Evolutionary conservation across 2,797 vertebrate species (phyloP).

Genomic region (Labroides dimidiatus): DNA sequence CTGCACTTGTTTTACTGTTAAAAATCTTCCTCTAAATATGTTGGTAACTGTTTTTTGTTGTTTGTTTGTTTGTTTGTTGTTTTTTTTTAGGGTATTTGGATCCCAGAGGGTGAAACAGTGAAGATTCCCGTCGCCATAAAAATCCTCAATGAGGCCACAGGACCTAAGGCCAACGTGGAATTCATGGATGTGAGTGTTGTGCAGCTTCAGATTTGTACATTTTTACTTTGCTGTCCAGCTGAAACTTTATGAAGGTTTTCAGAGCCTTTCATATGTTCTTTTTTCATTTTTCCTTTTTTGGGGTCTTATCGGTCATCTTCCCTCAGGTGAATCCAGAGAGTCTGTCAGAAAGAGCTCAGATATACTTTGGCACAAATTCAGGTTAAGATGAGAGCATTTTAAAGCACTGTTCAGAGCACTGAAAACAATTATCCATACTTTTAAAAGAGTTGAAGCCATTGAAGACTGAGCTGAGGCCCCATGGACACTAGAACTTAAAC

Average conservation of each 20-base stretch:
- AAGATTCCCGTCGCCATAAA: slow-evolving; percentile 99
- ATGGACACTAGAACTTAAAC: slow-evolving; percentile 25
- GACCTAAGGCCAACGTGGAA: slow-evolving; percentile 98
- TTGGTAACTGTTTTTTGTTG: slow-evolving; percentile 7
- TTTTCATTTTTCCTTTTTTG: background rate
- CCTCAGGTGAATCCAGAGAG: background rate
- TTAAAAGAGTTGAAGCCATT: slow-evolving; percentile 30
- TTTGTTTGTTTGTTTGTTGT: no score
- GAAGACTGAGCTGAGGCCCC: slow-evolving; percentile 19
- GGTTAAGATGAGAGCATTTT: background rate
- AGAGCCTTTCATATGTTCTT: background rate
- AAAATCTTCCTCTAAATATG: slow-evolving; percentile 7
- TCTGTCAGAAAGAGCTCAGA: background rate
- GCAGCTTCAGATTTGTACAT: background rate
- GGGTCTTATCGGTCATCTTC: background rate
- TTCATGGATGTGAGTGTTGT: slow-evolving; percentile 97
- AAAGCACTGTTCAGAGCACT: background rate
- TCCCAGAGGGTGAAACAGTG: slow-evolving; percentile 97
- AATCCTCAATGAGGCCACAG: slow-evolving; percentile 96
- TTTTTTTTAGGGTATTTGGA: slow-evolving; percentile 94
- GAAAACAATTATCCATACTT: slow-evolving; percentile 12
- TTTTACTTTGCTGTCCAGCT: background rate
- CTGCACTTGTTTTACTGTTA: no score
- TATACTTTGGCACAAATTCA: background rate
- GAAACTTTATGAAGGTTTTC: background rate